Evolutionary conservation across 2,888 invertebrate genomes (phyloP).

Genomic region (Hymenopus coronatus): DNA sequence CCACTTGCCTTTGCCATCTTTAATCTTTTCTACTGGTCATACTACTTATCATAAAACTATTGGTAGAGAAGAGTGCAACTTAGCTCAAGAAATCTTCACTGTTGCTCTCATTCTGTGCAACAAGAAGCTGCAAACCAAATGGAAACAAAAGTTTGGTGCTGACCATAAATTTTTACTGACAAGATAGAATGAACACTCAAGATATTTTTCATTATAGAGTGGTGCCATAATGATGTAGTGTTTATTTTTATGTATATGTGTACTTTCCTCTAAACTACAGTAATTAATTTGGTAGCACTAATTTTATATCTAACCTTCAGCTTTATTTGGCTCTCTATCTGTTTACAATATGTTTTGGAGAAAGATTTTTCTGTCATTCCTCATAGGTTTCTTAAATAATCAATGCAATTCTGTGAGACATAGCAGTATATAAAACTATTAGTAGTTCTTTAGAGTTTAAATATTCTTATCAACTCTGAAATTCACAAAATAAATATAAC

Average conservation of each 20-base stretch:
- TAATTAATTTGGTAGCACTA: not conserved
- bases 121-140: not conserved
- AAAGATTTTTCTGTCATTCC: not conserved
- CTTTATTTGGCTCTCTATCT: not conserved
- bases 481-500: not conserved
- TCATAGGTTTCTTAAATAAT: not conserved
- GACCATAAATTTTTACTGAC: not conserved
- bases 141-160: not conserved
- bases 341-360: not conserved
- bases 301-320: not conserved
- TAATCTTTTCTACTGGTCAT: slow-evolving; percentile 50
- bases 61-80: not conserved
- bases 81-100: not conserved
- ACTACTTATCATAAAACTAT: slow-evolving; percentile 41
- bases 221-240: not conserved
- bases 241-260: not conserved
- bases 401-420: not conserved
- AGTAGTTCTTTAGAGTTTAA: too few species aligned
- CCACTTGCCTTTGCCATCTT: slow-evolving; percentile 48
- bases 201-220: not conserved
- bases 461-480: not conserved
- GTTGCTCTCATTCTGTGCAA: not conserved
- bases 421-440: too few species aligned
- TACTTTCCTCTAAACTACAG: not conserved
- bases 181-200: not conserved